phyloP scores from a whole-genome alignment of 2,888 invertebrate species.

The Epistrophe grossulariae region DNA sequence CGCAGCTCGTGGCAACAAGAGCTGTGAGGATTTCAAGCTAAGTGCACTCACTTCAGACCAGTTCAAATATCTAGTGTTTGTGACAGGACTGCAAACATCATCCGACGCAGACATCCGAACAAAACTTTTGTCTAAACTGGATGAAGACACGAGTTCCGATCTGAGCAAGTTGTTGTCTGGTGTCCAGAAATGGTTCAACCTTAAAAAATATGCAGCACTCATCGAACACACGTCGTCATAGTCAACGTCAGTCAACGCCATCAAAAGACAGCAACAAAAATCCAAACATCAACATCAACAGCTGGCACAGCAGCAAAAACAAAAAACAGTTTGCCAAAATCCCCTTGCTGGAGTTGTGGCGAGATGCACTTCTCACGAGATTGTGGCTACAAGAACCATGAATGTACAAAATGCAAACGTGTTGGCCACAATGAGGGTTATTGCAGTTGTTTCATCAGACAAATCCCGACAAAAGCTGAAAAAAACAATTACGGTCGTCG shows the following conservation, averaged over 20 bases:
- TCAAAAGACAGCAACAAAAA: neutral
- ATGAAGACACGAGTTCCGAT: conserved; percentile 1
- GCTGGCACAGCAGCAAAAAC: neutral
- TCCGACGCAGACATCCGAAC: neutral
- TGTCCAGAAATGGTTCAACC: neutral
- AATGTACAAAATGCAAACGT: conserved; percentile 7
- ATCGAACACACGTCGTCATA: neutral
- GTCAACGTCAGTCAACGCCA: neutral
- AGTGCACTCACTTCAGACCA: conserved; percentile 12
- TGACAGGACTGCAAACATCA: conserved; percentile 37
- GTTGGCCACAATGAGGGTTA: conserved; percentile 18
- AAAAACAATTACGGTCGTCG: neutral
- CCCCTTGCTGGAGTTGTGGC: conserved; percentile 12
- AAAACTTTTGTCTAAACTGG: conserved; percentile 5
- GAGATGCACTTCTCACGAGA: conserved; percentile 16
- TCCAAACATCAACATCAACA: neutral
- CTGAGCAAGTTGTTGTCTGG: neutral
- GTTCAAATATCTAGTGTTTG: conserved; percentile 47
- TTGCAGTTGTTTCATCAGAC: conserved; percentile 17
- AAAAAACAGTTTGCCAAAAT: neutral
- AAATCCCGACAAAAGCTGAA: neutral
- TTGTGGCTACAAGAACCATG: neutral
- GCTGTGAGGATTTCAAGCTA: conserved; percentile 19
- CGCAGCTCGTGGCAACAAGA: conserved; percentile 8
- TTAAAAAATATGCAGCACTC: neutral